phyloP scores from a whole-genome alignment of 2,797 vertebrate species.

The Trematocara caparti region DNA sequence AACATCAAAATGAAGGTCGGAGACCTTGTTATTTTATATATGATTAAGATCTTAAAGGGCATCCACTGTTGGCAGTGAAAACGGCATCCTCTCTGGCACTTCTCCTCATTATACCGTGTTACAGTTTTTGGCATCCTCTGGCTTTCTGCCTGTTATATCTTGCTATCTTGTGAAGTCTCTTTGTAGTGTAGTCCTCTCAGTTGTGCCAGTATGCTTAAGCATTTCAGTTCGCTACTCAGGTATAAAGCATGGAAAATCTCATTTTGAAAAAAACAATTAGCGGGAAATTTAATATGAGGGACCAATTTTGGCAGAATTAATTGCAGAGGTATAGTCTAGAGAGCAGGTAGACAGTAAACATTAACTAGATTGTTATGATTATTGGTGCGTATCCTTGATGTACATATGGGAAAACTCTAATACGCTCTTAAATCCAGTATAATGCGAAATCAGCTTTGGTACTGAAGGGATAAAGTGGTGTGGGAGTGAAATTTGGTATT shows the following conservation, averaged over 20 bases:
- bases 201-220: not conserved
- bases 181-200: not conserved
- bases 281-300: not conserved
- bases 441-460: not conserved
- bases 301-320: not conserved
- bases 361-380: constrained; percentile 1
- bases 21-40: not conserved
- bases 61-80: not conserved
- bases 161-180: not conserved
- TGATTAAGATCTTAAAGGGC: not conserved
- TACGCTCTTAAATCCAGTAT: not conserved
- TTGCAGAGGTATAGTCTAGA: not conserved
- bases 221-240: not conserved
- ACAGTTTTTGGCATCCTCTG: not conserved
- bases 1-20: not conserved
- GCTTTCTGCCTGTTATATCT: not conserved
- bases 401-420: not conserved
- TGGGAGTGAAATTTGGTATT: not conserved
- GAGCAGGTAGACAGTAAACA: not conserved
- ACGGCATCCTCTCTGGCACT: not conserved
- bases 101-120: not conserved
- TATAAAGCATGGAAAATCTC: not conserved
- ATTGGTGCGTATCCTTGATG: not conserved
- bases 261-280: not conserved
- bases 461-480: not conserved